These are phyloP conservation scores for Cylindroiulus punctatus DNA, from an alignment of 2,888 invertebrate genomes.

Conservation along the genomic window DNA sequence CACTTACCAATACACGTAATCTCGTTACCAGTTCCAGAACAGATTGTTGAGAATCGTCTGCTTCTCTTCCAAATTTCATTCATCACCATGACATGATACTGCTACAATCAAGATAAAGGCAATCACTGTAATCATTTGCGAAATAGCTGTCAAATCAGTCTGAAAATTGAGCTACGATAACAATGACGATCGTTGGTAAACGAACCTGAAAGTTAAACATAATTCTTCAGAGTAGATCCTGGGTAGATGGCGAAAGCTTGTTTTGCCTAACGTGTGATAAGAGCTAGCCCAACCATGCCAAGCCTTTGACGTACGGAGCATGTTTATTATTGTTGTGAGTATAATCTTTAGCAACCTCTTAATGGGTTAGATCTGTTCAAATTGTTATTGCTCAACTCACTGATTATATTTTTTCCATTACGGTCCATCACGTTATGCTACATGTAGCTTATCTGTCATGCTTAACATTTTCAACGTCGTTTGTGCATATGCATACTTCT, in stretches of 20 bases:
- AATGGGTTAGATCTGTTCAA: no score
- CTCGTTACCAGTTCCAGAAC: background rate
- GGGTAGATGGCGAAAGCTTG: background rate
- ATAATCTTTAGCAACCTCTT: no score
- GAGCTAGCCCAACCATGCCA: background rate
- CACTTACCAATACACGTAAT: background rate
- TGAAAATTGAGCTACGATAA: background rate
- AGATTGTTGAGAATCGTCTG: background rate
- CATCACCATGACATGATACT: background rate
- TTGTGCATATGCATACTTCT: conserved; percentile 70
- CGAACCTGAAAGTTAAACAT: background rate
- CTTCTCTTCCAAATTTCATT: conserved; percentile 7
- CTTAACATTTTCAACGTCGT: conserved; percentile 57
- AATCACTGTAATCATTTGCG: background rate
- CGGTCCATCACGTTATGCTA: no score
- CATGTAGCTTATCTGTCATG: conserved; percentile 53
- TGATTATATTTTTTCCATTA: background rate
- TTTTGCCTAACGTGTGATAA: no score
- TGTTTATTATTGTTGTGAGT: conserved; percentile 12
- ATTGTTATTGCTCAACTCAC: no score
- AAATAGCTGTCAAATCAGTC: background rate
- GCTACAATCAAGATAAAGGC: conserved; percentile 33
- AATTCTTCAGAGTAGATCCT: background rate
- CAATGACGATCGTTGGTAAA: background rate
- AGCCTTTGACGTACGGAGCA: background rate